Conservation (phyloP, 1,140 invertebrate genomes). For the Drosophila elegans region DNA sequence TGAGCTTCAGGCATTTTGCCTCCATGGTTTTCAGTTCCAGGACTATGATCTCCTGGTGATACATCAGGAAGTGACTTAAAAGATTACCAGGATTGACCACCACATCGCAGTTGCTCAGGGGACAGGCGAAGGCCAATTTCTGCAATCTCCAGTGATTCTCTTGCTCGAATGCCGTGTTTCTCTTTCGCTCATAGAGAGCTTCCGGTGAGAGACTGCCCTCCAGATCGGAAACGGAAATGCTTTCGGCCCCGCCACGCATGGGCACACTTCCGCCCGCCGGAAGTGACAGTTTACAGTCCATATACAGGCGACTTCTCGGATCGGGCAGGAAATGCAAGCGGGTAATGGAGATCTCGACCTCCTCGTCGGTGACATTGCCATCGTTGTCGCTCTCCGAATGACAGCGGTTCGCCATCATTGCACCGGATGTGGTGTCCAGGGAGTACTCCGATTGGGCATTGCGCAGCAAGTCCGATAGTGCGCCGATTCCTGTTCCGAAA, state of each 20-base stretch:
- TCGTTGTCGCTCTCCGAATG: constrained; percentile 5
- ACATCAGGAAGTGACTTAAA: constrained; percentile 9
- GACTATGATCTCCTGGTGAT: not conserved
- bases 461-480: not conserved
- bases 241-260: constrained; percentile 1
- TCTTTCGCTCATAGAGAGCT: constrained; percentile 1
- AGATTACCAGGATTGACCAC: not conserved
- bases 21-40: not conserved
- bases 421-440: not conserved
- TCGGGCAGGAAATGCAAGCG: not conserved
- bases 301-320: constrained; percentile 1
- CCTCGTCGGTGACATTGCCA: constrained; percentile 23
- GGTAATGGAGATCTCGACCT: constrained; percentile 17
- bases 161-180: not conserved
- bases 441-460: constrained; percentile 27
- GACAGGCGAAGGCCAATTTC: constrained; percentile 7
- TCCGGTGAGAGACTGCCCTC: not conserved
- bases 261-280: constrained; percentile 5
- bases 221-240: not conserved
- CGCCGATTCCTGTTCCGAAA: not conserved
- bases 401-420: not conserved
- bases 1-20: not conserved
- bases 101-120: constrained; percentile 1
- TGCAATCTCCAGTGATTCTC: not conserved
- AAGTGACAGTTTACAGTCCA: constrained; percentile 12